phyloP scores from a whole-genome alignment of 2,888 invertebrate genomes.

The Acleris laterana region DNA sequence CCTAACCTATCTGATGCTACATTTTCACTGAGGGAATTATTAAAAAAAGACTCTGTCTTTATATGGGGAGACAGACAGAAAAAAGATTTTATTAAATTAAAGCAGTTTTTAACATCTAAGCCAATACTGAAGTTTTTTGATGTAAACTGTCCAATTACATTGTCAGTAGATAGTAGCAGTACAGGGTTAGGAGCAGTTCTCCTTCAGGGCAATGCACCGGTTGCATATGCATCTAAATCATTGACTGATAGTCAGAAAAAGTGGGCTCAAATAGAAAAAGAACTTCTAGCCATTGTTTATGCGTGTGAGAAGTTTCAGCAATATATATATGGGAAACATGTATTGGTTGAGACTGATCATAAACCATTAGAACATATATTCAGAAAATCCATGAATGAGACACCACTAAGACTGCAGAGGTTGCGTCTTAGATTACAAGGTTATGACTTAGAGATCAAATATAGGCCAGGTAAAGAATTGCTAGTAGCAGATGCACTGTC shows the following conservation, averaged over 20 bases:
- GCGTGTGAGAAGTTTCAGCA: slow-evolving; percentile 40
- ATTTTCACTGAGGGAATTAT: slow-evolving; percentile 27
- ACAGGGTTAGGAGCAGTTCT: slow-evolving; percentile 34
- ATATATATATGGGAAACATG: slow-evolving; percentile 38
- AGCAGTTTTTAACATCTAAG: slow-evolving; percentile 21
- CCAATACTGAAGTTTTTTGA: slow-evolving; percentile 34
- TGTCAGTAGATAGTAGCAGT: slow-evolving; percentile 31
- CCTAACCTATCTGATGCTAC: slow-evolving; percentile 34
- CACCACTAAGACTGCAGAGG: slow-evolving; percentile 39
- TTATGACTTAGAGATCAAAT: slow-evolving; percentile 37
- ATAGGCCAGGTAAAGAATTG: slow-evolving; percentile 38
- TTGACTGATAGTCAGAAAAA: slow-evolving; percentile 35
- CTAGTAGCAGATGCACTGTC: slow-evolving; percentile 39
- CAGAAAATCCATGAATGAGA: slow-evolving; percentile 33
- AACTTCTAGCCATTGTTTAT: slow-evolving; percentile 39
- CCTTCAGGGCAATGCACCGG: slow-evolving; percentile 29
- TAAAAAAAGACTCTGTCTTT: slow-evolving; percentile 32
- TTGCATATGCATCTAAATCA: slow-evolving; percentile 39
- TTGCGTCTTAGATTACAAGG: slow-evolving; percentile 37
- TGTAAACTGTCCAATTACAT: slow-evolving; percentile 15
- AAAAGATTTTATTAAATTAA: slow-evolving; percentile 27
- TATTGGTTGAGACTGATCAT: slow-evolving; percentile 41
- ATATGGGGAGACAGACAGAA: slow-evolving; percentile 31
- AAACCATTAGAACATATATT: slow-evolving; percentile 40
- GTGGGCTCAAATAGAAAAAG: slow-evolving; percentile 43